phyloP scores from a whole-genome alignment of 2,113 vertebrate species.

The Eira barbara region DNA sequence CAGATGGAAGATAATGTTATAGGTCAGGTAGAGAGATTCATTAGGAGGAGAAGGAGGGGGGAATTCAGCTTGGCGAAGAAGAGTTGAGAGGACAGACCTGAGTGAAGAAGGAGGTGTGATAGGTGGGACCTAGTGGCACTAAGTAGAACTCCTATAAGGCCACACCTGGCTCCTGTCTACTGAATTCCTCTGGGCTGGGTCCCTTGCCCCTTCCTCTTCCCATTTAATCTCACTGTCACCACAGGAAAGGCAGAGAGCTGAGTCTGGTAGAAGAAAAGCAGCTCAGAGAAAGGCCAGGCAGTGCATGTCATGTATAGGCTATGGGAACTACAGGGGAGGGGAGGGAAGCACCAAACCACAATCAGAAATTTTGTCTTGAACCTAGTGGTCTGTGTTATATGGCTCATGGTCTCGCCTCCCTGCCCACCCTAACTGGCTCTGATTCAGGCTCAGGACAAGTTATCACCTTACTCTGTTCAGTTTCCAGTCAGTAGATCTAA shows the following conservation, averaged over 20 bases:
- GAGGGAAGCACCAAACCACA: neutral
- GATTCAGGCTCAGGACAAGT: neutral
- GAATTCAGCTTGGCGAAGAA: neutral
- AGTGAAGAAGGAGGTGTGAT: neutral
- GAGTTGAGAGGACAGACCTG: no score
- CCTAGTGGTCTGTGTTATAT: neutral
- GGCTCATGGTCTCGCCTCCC: neutral
- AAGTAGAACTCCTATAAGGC: no score
- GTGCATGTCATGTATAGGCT: neutral
- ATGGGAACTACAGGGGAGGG: neutral
- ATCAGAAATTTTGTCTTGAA: neutral
- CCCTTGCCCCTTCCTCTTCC: neutral
- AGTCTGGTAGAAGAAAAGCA: neutral
- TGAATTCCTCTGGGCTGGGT: neutral
- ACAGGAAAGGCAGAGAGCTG: neutral
- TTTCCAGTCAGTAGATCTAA: neutral
- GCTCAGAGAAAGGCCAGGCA: neutral
- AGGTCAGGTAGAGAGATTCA: neutral
- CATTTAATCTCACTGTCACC: neutral
- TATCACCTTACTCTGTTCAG: neutral
- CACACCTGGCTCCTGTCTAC: neutral
- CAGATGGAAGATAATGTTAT: neutral
- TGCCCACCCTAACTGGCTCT: neutral
- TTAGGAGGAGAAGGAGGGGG: neutral
- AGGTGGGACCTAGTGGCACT: neutral